These are phyloP conservation scores for Sebastes itinus DNA, from an alignment of 2,797 vertebrate species.

Conservation along the genomic window DNA sequence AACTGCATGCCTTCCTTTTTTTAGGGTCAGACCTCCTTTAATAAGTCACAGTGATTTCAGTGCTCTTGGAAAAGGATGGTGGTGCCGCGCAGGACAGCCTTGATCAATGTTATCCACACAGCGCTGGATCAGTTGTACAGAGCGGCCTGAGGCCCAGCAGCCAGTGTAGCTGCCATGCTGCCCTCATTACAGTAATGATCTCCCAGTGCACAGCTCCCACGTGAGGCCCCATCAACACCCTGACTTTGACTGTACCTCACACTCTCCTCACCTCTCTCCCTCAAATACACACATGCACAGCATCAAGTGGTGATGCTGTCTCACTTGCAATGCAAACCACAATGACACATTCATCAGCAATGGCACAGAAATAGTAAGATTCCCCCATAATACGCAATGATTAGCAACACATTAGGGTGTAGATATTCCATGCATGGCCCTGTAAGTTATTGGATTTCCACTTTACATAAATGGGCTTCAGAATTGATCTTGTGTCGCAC, in stretches of 20 bases:
- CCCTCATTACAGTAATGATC: conserved; percentile 81
- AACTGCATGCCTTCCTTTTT: conserved; percentile 26
- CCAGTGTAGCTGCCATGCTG: conserved; percentile 65
- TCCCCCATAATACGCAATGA: conserved; percentile 2
- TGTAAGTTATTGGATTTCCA: conserved; percentile 60
- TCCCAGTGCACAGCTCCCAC: conserved; percentile 63
- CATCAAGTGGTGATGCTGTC: conserved; percentile 3
- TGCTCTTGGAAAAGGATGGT: conserved; percentile 29
- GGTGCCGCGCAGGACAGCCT: conserved; percentile 49
- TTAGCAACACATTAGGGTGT: conserved; percentile 9
- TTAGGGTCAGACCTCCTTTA: conserved; percentile 47
- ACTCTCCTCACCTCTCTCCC: conserved; percentile 7
- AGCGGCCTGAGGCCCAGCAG: conserved; percentile 61
- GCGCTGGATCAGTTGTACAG: conserved; percentile 57
- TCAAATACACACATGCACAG: not conserved
- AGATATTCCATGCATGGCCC: conserved; percentile 47
- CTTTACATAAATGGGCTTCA: conserved; percentile 66
- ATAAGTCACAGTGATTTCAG: conserved; percentile 62
- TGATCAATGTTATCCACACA: conserved; percentile 64
- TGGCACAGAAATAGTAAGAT: not conserved
- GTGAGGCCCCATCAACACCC: conserved; percentile 56
- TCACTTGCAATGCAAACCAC: not conserved
- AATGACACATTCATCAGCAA: not conserved
- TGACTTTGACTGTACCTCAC: conserved; percentile 45
- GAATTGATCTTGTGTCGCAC: conserved; percentile 82